A percentile compares a stretch with the other conserved stretches of the same genome.
Conservation (phyloP, 2,797 vertebrate species). For the Rhinatrema bivittatum region DNA sequence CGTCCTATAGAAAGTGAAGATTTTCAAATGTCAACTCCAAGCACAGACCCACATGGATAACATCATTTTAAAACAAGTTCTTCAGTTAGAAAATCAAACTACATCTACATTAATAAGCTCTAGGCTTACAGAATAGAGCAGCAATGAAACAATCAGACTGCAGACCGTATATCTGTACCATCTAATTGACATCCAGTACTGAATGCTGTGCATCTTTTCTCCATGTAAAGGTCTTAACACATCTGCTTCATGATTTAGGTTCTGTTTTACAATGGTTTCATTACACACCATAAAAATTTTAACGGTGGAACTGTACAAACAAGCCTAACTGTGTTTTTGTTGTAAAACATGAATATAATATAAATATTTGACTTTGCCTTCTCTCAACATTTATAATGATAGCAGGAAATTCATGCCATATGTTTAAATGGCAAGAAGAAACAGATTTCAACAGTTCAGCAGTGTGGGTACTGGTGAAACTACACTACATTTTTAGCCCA, state of each 20-base stretch:
- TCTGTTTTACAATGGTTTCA: slow-evolving; percentile 74
- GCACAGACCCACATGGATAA: too few relatives aligned
- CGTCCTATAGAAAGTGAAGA: too few relatives aligned
- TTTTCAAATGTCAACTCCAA: too few relatives aligned
- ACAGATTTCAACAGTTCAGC: slow-evolving; percentile 43
- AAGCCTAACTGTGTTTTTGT: slow-evolving; percentile 71
- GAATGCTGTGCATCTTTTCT: slow-evolving; percentile 28
- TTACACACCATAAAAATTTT: slow-evolving; percentile 71
- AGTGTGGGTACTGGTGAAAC: slow-evolving; percentile 26
- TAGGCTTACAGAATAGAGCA: neutral
- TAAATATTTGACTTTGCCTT: slow-evolving; percentile 72
- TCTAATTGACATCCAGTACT: slow-evolving; percentile 11
- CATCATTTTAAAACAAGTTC: too few relatives aligned
- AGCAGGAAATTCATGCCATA: slow-evolving; percentile 62
- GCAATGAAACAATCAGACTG: neutral
- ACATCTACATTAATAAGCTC: slow-evolving; percentile 5
- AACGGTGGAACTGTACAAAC: slow-evolving; percentile 83
- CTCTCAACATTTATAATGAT: slow-evolving; percentile 69
- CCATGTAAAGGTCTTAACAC: slow-evolving; percentile 41
- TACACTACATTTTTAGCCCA: slow-evolving; percentile 36
- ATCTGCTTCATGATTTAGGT: slow-evolving; percentile 72
- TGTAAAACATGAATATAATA: slow-evolving; percentile 73
- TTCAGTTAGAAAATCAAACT: slow-evolving; percentile 24
- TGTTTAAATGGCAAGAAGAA: slow-evolving; percentile 50
- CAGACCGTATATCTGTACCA: slow-evolving; percentile 4